Conservation (phyloP, 2,888 invertebrate genomes). For the Polydesmus complanatus region DNA sequence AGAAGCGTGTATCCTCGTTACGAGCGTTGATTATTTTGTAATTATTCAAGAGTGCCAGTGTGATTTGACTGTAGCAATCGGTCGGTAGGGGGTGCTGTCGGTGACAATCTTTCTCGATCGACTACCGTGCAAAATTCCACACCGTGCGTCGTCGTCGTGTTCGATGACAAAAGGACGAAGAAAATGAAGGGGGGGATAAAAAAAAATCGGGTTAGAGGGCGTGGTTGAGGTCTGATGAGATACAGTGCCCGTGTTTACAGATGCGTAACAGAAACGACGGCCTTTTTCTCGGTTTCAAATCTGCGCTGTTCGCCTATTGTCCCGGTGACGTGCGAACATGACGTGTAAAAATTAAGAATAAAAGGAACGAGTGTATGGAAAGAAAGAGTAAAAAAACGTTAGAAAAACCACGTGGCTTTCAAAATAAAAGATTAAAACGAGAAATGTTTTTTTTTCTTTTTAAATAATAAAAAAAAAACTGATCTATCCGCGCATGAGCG, state of each 20-base stretch:
- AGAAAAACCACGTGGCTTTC: neutral
- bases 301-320: no score
- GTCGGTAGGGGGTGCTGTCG: neutral
- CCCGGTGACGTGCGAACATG: neutral
- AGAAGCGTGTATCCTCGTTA: no score
- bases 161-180: neutral
- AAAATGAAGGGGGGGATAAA: neutral
- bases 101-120: neutral
- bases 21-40: no score
- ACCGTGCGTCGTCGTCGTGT: neutral
- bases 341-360: neutral
- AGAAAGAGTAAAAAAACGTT: neutral
- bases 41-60: no score
- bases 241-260: no score
- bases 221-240: no score
- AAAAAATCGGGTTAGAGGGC: neutral
- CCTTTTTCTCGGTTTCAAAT: no score
- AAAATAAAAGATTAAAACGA: no score
- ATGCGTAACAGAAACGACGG: no score
- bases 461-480: no score
- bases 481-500: no score
- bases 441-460: no score
- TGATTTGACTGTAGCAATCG: neutral
- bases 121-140: neutral
- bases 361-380: neutral